A percentile compares a stretch with the other conserved stretches of the same genome.
Evolutionary conservation across 1,140 invertebrate genomes (phyloP).

Genomic region (Maconellicoccus hirsutus): DNA sequence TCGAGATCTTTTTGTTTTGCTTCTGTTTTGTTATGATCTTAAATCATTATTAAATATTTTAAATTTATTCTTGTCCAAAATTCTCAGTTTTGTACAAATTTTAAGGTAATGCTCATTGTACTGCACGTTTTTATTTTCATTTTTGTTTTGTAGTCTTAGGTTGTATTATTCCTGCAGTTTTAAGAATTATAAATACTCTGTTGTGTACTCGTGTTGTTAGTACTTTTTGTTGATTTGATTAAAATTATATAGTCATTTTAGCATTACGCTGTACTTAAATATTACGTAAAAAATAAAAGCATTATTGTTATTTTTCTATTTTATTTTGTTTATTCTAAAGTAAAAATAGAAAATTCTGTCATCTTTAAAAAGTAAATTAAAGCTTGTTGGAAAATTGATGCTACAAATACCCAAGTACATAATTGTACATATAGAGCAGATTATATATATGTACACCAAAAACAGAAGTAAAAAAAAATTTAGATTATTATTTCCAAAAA

Average conservation of each 20-base stretch:
- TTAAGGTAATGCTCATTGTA: background rate
- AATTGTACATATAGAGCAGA: too few species aligned
- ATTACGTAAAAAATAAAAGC: slow-evolving; percentile 17
- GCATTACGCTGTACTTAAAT: slow-evolving; percentile 19
- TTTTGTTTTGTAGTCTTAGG: slow-evolving; percentile 16
- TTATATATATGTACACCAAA: too few species aligned
- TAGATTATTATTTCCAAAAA: background rate
- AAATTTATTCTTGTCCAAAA: background rate
- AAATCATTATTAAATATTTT: background rate
- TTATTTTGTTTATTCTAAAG: background rate
- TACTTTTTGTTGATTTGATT: slow-evolving; percentile 22
- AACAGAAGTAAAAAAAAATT: background rate
- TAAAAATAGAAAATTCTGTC: too few species aligned
- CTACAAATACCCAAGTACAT: too few species aligned
- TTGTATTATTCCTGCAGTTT: slow-evolving; percentile 17
- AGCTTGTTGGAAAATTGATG: too few species aligned
- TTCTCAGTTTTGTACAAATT: background rate
- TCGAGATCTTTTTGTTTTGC: slow-evolving; percentile 10
- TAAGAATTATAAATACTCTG: slow-evolving; percentile 3
- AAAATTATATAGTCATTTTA: slow-evolving; percentile 21
- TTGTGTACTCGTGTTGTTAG: slow-evolving; percentile 16
- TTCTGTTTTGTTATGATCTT: slow-evolving; percentile 10
- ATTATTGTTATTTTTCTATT: slow-evolving; percentile 6
- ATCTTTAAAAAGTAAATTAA: too few species aligned
- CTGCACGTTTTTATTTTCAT: background rate